Percentiles rank a stretch among this genome's conserved stretches.
Conservation (phyloP, 2,888 invertebrate genomes). For the Drosophila eohydei region DNA sequence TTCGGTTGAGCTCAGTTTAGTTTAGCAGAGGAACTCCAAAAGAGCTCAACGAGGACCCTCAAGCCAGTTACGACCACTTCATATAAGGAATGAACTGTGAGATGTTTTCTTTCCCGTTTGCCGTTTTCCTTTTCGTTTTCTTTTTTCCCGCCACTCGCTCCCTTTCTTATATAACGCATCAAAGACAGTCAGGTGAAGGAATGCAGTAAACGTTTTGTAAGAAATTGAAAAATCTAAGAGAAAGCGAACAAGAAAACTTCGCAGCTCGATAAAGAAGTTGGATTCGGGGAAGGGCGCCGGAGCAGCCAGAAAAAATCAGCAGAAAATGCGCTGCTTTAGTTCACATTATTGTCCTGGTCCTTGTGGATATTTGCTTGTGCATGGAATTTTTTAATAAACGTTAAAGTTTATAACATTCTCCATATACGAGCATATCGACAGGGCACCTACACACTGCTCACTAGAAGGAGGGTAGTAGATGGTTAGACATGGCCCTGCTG, state of each 20-base stretch:
- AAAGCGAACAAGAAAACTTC: constrained; percentile 6
- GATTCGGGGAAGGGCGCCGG: neutral
- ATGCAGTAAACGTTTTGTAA: constrained; percentile 74
- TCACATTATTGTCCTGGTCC: constrained; percentile 73
- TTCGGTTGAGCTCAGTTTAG: constrained; percentile 59
- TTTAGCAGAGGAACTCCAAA: constrained; percentile 20
- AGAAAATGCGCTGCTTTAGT: constrained; percentile 74
- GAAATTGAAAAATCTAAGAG: constrained; percentile 75
- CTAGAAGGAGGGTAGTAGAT: neutral
- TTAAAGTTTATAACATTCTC: constrained; percentile 80
- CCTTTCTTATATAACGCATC: constrained; percentile 52
- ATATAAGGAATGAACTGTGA: constrained; percentile 53
- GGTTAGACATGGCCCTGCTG: neutral
- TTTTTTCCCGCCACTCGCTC: constrained; percentile 4
- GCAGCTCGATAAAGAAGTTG: constrained; percentile 11
- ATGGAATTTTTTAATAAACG: constrained; percentile 80
- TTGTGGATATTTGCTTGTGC: constrained; percentile 51
- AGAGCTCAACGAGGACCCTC: constrained; percentile 27
- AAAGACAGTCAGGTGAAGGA: constrained; percentile 80
- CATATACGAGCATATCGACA: constrained; percentile 58
- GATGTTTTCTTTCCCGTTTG: constrained; percentile 13
- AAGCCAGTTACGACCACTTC: constrained; percentile 51
- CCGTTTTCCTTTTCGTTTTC: constrained; percentile 8
- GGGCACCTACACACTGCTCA: constrained; percentile 18
- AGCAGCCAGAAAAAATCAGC: constrained; percentile 61